Evolutionary conservation across 2,888 invertebrate genomes (phyloP), one percentile per base, ranked within the genome.

Genomic region (Caradrina kadenii): DNA sequence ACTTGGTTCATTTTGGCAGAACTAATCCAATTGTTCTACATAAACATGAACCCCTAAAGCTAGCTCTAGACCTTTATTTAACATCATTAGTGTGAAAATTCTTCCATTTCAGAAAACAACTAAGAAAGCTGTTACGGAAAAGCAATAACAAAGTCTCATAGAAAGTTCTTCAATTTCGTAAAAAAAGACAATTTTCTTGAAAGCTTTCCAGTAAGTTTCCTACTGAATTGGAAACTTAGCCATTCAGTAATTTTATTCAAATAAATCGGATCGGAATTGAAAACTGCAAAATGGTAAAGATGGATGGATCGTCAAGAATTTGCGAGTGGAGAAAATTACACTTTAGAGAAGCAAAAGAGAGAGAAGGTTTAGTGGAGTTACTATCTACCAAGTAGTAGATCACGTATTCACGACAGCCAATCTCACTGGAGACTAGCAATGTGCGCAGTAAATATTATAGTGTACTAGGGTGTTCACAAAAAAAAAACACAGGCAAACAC

Each of bases 171-270:
- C 59, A 49, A 39, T 67, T 75, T 48, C n/a, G 11, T 39, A 39
- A 15, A 73, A 67, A 54, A 59, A 45, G 11, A 59, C 19, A 66
- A 67, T 75, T 59, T 75, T 66, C 54, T 49, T 73, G 49, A 75
- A 75, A 67, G 68, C 42, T 75, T 72, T 63, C 35, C 15, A 26
- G 22, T 35, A n/a, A 59, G 42, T 72, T 67, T 35, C 0, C 1
- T 5, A 26, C 54, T 72, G 35, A 22, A 58, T 11, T 15, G 54
- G 17, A 74, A 72, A 54, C 54, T 66, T 67, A 21, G 54, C 42
- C 22, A 59, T 54, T 35, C 49, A 60, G 75, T 65, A 13, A 64
- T 54, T 45, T 1, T 11, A 19, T 66, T 73, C 49, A 19, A 59
- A 53, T 39, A 53, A 73, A 65, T 11, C 53, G 39, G 1, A 10